Evolutionary conservation across 2,113 vertebrate genomes (phyloP), one percentile per base, ranked within the genome.

Genomic region (Xiphophorus couchianus): DNA sequence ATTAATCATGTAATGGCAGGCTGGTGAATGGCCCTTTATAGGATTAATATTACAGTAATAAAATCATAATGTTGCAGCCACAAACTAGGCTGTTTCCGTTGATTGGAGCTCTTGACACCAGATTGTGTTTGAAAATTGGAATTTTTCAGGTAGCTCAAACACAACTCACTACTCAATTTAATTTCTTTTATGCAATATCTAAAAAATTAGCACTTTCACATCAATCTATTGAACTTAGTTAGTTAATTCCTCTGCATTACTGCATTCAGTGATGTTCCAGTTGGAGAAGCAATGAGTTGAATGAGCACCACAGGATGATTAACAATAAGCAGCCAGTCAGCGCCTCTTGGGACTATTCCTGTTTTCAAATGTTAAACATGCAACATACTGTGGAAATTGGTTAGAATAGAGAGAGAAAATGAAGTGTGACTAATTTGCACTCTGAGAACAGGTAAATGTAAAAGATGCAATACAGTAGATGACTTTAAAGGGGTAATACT

Each of bases 1-100:
- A 81, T 76, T 66, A 66, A 71, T 83, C 83, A 85, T 68, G 3
- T 61, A 42, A 62, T 14, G 39, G 15, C 58, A 66, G 60, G 12
- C 3, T 28, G 35, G 22, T 73, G 35, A 39, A 64, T 3, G 29
- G 58, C 17, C 27, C 28, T 33, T 69, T 42, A 69, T 42, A 7
- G 42, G 28, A 15, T 71, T 65, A 73, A 30, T 25, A 73, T 44
- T 65, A 14, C 22, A 60, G 58, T 28, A 62, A 70, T 62, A 62
- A 42, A 62, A 19, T 22, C 33, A 27, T 29, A 33, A n/a, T 58
- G 28, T 22, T 35, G 30, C 15, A 65, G 66, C 11, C 58, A n/a
- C 65, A 48, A 35, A 51, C 17, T 11, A 30, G 31, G 66, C 22
- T 75, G 35, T 22, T 61, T 30, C 37, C 17, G 48, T 66, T 62